A percentile compares a stretch with the other conserved stretches of the same genome.
Conservation (phyloP, 2,888 invertebrate species). For the Erebia ligea region DNA sequence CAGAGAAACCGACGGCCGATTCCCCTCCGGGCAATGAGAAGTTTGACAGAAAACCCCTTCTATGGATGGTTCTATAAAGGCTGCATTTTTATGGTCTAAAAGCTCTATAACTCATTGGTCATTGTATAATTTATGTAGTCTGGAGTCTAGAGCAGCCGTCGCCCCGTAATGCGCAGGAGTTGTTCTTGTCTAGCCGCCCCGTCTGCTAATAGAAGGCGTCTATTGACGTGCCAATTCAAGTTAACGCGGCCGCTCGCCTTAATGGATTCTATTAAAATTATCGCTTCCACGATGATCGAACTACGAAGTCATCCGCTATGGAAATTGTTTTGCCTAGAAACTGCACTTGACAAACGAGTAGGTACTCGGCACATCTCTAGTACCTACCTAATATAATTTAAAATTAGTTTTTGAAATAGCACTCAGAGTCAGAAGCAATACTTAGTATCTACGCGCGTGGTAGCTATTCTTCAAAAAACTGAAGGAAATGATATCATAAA, state of each 20-base stretch:
- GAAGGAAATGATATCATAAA: not conserved
- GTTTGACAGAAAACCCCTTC: too few species aligned
- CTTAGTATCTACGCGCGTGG: too few species aligned
- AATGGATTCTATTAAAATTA: constrained; percentile 40
- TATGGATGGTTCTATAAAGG: not conserved
- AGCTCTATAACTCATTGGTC: not conserved
- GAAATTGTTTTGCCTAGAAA: constrained; percentile 16
- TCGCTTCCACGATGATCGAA: constrained; percentile 31
- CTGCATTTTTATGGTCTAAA: not conserved
- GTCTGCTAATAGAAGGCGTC: constrained; percentile 34
- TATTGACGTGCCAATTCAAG: constrained; percentile 35
- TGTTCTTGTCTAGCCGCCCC: constrained; percentile 28
- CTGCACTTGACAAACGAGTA: not conserved
- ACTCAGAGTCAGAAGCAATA: not conserved
- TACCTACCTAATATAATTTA: too few species aligned
- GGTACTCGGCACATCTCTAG: too few species aligned
- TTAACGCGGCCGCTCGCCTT: constrained; percentile 32
- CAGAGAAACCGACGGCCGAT: too few species aligned
- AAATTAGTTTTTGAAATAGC: too few species aligned
- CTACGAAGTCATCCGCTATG: constrained; percentile 26
- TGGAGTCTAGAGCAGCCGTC: not conserved
- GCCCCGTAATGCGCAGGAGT: not conserved
- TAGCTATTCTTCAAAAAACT: not conserved
- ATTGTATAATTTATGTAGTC: constrained; percentile 12
- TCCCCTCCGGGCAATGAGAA: too few species aligned